Evolutionary conservation across 1,140 invertebrate species (phyloP).

Genomic region (Drosophila insularis): DNA sequence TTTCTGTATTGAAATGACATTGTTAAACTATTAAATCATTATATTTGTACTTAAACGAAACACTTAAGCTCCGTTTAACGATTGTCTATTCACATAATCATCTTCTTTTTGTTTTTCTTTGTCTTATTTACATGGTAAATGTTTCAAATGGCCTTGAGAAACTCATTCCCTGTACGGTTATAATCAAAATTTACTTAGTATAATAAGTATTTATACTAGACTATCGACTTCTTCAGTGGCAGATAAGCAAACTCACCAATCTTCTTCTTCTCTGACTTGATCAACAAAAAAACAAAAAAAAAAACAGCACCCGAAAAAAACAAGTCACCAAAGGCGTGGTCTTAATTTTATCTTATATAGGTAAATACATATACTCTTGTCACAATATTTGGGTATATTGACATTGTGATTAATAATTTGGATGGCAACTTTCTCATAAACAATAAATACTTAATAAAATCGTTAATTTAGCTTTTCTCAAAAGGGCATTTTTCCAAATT

Average conservation of each 20-base stretch:
- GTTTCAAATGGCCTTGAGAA: conserved; percentile 5
- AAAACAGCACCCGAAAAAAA: background rate
- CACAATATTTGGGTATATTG: background rate
- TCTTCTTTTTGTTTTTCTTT: background rate
- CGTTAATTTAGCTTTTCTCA: background rate
- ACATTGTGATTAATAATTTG: no score
- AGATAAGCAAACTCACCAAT: background rate
- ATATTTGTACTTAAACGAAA: conserved; percentile 1
- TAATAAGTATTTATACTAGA: conserved; percentile 17
- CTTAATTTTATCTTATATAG: background rate
- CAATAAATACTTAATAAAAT: no score
- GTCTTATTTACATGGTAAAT: conserved; percentile 2
- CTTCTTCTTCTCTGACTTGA: conserved; percentile 1
- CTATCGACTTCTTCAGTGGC: conserved; percentile 17
- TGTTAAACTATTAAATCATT: conserved; percentile 1
- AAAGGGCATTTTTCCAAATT: no score
- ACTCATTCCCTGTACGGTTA: background rate
- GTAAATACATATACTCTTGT: background rate
- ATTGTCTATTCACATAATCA: background rate
- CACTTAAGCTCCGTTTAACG: background rate
- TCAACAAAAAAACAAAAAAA: background rate
- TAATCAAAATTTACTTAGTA: conserved; percentile 12
- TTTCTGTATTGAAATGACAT: background rate
- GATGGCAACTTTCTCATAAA: no score
- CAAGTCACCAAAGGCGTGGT: conserved; percentile 13